Conservation (phyloP, 2,797 vertebrate species). For the Pseudomugil tenellus region DNA sequence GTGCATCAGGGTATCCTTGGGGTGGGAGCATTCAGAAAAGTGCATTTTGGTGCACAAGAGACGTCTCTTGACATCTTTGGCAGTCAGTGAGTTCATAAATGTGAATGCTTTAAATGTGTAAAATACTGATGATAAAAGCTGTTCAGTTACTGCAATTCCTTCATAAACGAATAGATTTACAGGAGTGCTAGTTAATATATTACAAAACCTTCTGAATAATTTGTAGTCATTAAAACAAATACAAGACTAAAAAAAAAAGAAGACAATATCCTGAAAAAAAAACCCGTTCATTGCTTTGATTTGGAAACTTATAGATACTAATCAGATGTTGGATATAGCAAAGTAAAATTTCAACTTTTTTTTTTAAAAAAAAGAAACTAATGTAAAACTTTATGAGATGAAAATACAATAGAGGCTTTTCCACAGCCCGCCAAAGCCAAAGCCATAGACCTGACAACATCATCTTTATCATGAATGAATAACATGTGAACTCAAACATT, state of each 20-base stretch:
- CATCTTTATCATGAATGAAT: slow-evolving; percentile 14
- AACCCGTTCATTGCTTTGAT: neutral
- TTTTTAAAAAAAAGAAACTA: too few relatives aligned
- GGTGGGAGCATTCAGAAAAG: too few relatives aligned
- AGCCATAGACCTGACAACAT: slow-evolving; percentile 11
- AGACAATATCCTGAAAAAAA: neutral
- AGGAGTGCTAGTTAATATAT: neutral
- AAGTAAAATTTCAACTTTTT: neutral
- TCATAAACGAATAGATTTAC: too few relatives aligned
- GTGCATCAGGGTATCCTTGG: too few relatives aligned
- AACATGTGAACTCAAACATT: slow-evolving; percentile 19
- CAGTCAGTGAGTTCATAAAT: too few relatives aligned
- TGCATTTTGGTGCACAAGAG: too few relatives aligned
- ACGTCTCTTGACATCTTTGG: too few relatives aligned
- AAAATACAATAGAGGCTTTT: slow-evolving; percentile 7
- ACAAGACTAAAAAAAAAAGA: neutral
- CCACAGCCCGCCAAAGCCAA: neutral
- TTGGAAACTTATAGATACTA: neutral
- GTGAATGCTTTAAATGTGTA: too few relatives aligned
- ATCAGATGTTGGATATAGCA: neutral
- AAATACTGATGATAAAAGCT: too few relatives aligned
- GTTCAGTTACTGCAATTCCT: too few relatives aligned
- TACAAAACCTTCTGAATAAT: neutral
- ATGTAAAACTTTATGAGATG: slow-evolving; percentile 2
- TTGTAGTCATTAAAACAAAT: neutral